These are phyloP conservation scores for Pterocles gutturalis DNA, from an alignment of 2,113 vertebrate genomes.

Conservation along the genomic window DNA sequence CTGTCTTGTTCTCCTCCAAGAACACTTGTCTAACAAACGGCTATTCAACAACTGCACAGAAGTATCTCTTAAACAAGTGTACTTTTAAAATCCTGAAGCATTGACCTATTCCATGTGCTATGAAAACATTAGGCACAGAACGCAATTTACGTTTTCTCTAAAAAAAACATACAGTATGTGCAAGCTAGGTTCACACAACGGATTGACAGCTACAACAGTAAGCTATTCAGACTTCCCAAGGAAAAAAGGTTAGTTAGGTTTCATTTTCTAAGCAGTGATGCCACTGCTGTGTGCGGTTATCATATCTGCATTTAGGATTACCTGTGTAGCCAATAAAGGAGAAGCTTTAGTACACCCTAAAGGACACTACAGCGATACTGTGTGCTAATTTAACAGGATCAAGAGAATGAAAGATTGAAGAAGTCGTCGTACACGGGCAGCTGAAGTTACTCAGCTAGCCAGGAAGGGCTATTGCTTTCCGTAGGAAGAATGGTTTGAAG, in stretches of 20 bases:
- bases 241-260: conserved; percentile 35
- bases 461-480: neutral
- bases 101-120: conserved; percentile 57
- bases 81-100: conserved; percentile 48
- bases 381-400: conserved; percentile 6
- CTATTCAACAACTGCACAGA: conserved; percentile 62
- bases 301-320: neutral
- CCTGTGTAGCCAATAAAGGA: conserved; percentile 29
- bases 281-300: neutral
- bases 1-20: conserved; percentile 9
- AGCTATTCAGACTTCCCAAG: conserved; percentile 56
- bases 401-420: neutral
- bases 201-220: conserved; percentile 62
- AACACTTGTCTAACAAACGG: conserved; percentile 61
- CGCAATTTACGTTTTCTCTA: conserved; percentile 64
- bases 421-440: conserved; percentile 1
- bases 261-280: conserved; percentile 1
- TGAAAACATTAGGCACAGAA: conserved; percentile 81
- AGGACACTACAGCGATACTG: neutral
- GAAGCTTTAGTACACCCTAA: conserved; percentile 27
- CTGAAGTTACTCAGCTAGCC: neutral
- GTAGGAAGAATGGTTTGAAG: conserved; percentile 13
- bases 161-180: conserved; percentile 67
- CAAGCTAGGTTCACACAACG: conserved; percentile 68
- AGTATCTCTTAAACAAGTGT: conserved; percentile 63